A percentile compares a stretch with the other conserved stretches of the same genome.
phyloP scores from a whole-genome alignment of 1,140 invertebrate species.

The Steinernema khuongi region DNA sequence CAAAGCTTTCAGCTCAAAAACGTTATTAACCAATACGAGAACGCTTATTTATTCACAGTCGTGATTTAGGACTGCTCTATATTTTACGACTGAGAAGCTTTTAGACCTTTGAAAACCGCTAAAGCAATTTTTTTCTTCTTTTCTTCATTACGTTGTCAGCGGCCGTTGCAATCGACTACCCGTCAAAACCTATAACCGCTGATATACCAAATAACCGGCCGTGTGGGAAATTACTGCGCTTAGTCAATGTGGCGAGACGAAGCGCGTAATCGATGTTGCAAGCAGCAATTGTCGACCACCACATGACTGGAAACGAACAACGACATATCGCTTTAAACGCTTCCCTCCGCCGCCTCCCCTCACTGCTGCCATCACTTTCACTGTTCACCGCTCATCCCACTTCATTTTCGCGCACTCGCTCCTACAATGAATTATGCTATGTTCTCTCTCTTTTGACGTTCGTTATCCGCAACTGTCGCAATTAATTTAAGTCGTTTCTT shows the following conservation, averaged over 20 bases:
- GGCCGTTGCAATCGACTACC: conserved; percentile 1
- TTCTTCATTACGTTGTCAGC: background rate
- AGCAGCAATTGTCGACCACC: conserved; percentile 13
- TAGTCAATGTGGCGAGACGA: conserved; percentile 14
- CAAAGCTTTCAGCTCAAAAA: background rate
- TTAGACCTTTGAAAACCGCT: background rate
- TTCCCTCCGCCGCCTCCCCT: background rate
- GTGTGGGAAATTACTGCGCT: conserved; percentile 11
- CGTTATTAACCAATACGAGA: background rate
- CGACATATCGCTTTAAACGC: conserved; percentile 16
- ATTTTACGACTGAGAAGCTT: background rate
- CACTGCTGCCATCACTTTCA: background rate
- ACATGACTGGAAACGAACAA: conserved; percentile 15
- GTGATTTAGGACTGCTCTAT: too few species aligned
- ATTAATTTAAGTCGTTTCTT: background rate
- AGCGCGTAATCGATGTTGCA: conserved; percentile 16
- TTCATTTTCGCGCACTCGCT: background rate
- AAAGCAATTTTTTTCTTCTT: background rate
- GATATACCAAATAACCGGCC: conserved; percentile 15
- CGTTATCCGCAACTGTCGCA: background rate
- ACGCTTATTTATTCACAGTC: too few species aligned
- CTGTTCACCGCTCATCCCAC: background rate
- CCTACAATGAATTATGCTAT: background rate
- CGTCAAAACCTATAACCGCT: conserved; percentile 11
- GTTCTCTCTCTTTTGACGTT: background rate